Evolutionary conservation across 37 sponge, comb jelly and placozoan species (phyloP).

Genomic region (Chondrilla cf. caribensis): DNA sequence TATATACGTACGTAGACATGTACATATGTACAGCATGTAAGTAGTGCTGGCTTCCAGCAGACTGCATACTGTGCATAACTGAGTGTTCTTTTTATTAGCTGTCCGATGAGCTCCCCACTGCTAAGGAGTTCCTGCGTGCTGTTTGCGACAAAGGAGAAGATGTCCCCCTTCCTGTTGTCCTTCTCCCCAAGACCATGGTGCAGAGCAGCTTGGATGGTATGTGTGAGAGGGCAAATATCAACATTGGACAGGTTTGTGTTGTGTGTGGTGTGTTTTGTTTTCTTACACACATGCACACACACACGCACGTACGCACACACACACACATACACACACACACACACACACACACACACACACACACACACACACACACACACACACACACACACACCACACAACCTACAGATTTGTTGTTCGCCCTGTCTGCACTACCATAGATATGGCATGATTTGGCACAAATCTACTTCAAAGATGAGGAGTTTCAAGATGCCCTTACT

Average conservation of each 20-base stretch:
- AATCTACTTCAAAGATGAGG: constrained; percentile 31
- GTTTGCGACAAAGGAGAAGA: not conserved
- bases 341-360: no score
- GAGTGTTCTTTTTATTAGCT: no score
- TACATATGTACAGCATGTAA: no score
- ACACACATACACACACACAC: no score
- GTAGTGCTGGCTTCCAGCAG: no score
- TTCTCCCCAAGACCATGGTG: not conserved
- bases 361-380: no score
- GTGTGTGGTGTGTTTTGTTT: not conserved
- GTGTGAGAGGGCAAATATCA: not conserved
- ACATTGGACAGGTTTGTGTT: not conserved
- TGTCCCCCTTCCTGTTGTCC: not conserved
- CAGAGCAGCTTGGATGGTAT: not conserved
- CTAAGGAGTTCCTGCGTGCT: constrained; percentile 17
- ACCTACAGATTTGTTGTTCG: not conserved
- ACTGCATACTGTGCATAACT: no score
- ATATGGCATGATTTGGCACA: constrained; percentile 46
- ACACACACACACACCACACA: no score
- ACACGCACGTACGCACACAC: no score
- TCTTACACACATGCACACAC: no score
- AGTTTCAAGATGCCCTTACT: constrained; percentile 26
- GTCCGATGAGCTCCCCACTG: not conserved
- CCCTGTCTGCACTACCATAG: constrained; percentile 24
- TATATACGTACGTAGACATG: no score